Percentiles rank a stretch among this genome's conserved stretches.
Evolutionary conservation across 2,888 invertebrate species (phyloP).

Genomic region (Acanthopleura granulata): DNA sequence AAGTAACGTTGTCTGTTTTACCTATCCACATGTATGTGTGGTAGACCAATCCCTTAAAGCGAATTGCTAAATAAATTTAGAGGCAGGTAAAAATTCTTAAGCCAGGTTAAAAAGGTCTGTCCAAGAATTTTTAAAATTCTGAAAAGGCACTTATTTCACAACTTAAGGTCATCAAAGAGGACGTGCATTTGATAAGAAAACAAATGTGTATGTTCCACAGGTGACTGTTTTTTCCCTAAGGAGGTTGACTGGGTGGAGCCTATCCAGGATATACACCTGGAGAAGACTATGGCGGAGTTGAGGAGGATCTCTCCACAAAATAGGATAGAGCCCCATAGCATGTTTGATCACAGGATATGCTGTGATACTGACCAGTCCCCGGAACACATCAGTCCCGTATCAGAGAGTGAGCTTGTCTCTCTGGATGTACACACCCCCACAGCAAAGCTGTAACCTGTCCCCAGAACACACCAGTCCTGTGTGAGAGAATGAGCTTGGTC

Average conservation of each 20-base stretch:
- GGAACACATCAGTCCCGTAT: neutral
- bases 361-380: neutral
- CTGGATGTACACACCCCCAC: neutral
- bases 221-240: constrained; percentile 65
- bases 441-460: neutral
- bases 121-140: too few relatives aligned
- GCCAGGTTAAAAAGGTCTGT: too few relatives aligned
- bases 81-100: too few relatives aligned
- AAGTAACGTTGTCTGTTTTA: too few relatives aligned
- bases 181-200: neutral
- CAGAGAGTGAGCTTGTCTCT: neutral
- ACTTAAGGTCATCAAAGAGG: too few relatives aligned
- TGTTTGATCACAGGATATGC: neutral
- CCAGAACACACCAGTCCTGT: neutral
- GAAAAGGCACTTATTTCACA: too few relatives aligned
- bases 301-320: constrained; percentile 24
- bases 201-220: constrained; percentile 39
- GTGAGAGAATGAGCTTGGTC: neutral
- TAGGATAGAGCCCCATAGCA: neutral
- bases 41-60: too few relatives aligned
- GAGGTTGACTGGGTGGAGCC: constrained; percentile 56
- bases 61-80: too few relatives aligned
- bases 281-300: constrained; percentile 48
- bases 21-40: too few relatives aligned
- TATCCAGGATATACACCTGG: constrained; percentile 33